Percentiles rank a stretch among this genome's conserved stretches.
Conservation (phyloP, 64 coral and sea anemone genomes). For the Anthopleura sola region DNA sequence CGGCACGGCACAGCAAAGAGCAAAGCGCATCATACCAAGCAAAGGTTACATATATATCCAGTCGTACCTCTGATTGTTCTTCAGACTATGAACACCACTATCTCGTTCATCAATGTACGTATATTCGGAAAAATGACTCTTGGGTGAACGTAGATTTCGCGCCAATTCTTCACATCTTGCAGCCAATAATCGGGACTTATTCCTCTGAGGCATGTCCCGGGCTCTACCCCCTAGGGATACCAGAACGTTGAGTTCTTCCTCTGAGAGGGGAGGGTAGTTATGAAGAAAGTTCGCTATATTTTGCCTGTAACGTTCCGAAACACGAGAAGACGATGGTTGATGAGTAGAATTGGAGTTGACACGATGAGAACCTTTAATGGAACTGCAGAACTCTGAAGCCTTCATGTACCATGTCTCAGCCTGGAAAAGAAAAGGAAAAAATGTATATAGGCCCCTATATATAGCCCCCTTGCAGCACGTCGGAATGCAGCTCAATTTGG, state of each 20-base stretch:
- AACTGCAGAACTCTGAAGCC: conserved; percentile 74
- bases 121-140: conserved; percentile 57
- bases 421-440: conserved; percentile 30
- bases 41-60: background rate
- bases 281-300: conserved; percentile 55
- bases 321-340: background rate
- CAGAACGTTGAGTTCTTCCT: conserved; percentile 54
- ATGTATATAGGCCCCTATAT: too few species aligned
- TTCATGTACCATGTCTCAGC: conserved; percentile 82
- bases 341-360: background rate
- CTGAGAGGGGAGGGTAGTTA: conserved; percentile 58
- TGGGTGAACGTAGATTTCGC: conserved; percentile 50
- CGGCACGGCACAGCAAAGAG: background rate
- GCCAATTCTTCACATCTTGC: conserved; percentile 70
- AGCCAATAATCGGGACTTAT: conserved; percentile 57
- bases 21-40: background rate
- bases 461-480: too few species aligned
- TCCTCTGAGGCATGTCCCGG: conserved; percentile 42
- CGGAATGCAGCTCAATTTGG: too few species aligned
- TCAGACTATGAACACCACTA: background rate
- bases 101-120: conserved; percentile 14
- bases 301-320: conserved; percentile 10
- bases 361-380: conserved; percentile 13
- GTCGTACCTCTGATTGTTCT: background rate
- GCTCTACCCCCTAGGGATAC: conserved; percentile 50